Conservation (phyloP, 2,797 vertebrate species). For the Enteromius trimaculatus region DNA sequence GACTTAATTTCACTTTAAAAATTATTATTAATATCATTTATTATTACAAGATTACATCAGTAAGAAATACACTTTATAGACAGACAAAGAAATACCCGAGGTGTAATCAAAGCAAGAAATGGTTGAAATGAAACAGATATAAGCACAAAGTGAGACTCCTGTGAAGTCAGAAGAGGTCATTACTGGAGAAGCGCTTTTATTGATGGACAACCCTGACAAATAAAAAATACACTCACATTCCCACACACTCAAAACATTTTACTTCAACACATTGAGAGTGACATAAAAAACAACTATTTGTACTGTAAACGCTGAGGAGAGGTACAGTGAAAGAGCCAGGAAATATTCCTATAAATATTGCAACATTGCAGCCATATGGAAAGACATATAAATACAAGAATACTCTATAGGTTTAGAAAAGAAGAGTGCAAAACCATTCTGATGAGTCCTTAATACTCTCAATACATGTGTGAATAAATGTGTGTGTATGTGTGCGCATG, state of each 20-base stretch:
- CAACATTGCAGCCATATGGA: slow-evolving; percentile 28
- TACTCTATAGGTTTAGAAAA: slow-evolving; percentile 44
- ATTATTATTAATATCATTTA: not conserved
- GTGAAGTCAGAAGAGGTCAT: slow-evolving; percentile 14
- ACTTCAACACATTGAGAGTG: slow-evolving; percentile 65
- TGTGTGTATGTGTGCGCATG: not conserved
- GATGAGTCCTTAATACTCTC: slow-evolving; percentile 36
- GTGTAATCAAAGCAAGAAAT: not conserved
- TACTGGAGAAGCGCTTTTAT: slow-evolving; percentile 27
- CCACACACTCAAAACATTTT: slow-evolving; percentile 42
- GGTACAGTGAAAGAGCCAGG: slow-evolving; percentile 19
- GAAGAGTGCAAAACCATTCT: slow-evolving; percentile 48
- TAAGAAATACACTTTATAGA: not conserved
- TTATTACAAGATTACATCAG: not conserved
- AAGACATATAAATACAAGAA: slow-evolving; percentile 57
- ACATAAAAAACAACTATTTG: not conserved
- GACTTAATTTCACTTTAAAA: not conserved
- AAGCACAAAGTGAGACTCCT: not conserved
- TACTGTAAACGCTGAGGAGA: not conserved
- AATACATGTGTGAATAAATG: slow-evolving; percentile 15
- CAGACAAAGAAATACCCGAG: not conserved
- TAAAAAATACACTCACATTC: slow-evolving; percentile 36
- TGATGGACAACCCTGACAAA: slow-evolving; percentile 22
- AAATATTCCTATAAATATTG: slow-evolving; percentile 43
- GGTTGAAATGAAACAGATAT: not conserved